A percentile compares a stretch with the other conserved stretches of the same genome.
These are phyloP conservation scores for Meloidogyne chitwoodi DNA, from an alignment of 1,140 invertebrate genomes.

Conservation along the genomic window DNA sequence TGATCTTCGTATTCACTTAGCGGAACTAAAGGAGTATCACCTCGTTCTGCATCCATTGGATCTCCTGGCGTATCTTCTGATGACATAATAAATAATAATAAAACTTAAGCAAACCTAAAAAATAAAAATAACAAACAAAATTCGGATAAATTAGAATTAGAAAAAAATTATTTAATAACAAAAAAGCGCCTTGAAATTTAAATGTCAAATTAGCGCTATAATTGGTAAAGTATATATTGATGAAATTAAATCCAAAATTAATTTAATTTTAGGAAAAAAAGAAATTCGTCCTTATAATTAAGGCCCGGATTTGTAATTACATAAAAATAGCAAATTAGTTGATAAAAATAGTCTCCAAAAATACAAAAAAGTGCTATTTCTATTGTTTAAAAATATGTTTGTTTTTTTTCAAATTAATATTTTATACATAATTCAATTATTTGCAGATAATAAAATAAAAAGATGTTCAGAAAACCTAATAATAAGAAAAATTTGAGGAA, in stretches of 20 bases:
- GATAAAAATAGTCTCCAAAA: too few relatives aligned
- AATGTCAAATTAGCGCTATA: not conserved
- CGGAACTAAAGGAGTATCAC: slow-evolving; percentile 5
- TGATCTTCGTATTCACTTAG: slow-evolving; percentile 15
- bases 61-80: not conserved
- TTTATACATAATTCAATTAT: not conserved
- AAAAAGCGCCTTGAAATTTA: not conserved
- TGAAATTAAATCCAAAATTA: too few relatives aligned
- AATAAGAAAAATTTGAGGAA: not conserved
- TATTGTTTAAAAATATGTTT: not conserved
- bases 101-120: not conserved
- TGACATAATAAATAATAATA: not conserved
- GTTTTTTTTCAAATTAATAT: not conserved
- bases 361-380: too few relatives aligned
- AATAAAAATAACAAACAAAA: not conserved
- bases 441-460: not conserved
- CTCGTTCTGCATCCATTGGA: not conserved
- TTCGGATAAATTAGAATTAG: too few relatives aligned
- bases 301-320: too few relatives aligned
- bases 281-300: too few relatives aligned
- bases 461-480: not conserved
- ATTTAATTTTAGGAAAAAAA: too few relatives aligned
- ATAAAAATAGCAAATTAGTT: too few relatives aligned
- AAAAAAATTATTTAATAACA: too few relatives aligned
- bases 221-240: too few relatives aligned